Evolutionary conservation across 2,888 invertebrate genomes (phyloP), one percentile per base, ranked within the genome.

Genomic region (Cryptophagus acutangulus): DNA sequence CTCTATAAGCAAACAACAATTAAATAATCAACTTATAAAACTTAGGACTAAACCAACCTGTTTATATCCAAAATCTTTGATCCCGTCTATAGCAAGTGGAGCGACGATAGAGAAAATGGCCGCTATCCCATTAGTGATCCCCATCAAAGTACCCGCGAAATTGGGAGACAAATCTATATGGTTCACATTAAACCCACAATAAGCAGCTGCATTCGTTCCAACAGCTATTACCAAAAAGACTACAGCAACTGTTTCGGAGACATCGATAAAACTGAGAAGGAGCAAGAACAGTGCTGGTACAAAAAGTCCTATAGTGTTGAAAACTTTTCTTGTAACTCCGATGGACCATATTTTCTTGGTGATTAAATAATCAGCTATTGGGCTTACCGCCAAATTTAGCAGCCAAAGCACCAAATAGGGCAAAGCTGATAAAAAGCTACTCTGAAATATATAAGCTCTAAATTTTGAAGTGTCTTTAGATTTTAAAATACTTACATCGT

Each of bases 101-200:
- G 87, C 87, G 51, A 88, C 70, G 46, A 90, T 82, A 37, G 87
- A 85, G 67, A 85, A 82, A 8, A 87, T 71, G 56, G 85, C 87
- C 0, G 85, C 83, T n/a, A 77, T 71, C 6, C 83, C 82, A 62
- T 90, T 90, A 1, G 87, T 87, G 53, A 90, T 80, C 3, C 90
- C 89, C 87, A 90, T 88, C 50, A 90, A 68, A 0, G 84, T 81
- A 17, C 89, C 89, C 2, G 89, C 85, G 63, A 82, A 87, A 63
- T 85, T 87, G 1, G 89, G 88, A 3, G 89, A 83, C 36, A 91
- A 71, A 70, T 91, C 90, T 47, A 91, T 84, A 58, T 88, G 88
- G 49, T 88, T 89, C 10, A 81, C 76, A 74, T 81, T 78, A 61
- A 81, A 86, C 2, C 88, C 88, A 30, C 82, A 79, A 52, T 82